Conservation (phyloP, 2,797 vertebrate genomes). For the Xenopus petersii region DNA sequence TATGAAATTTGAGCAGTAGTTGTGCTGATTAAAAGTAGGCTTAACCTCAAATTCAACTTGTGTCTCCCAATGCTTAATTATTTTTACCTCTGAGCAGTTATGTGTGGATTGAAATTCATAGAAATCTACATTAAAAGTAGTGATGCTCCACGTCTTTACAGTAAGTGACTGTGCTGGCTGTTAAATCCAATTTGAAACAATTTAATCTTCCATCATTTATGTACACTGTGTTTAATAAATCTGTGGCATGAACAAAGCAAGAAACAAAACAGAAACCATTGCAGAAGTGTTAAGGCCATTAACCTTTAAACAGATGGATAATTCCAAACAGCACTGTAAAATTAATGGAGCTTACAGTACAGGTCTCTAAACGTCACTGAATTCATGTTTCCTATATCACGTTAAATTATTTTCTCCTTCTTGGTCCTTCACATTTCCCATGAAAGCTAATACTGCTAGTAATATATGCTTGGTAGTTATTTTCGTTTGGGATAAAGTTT, state of each 20-base stretch:
- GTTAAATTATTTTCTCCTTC: conserved; percentile 67
- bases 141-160: conserved; percentile 20
- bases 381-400: conserved; percentile 71
- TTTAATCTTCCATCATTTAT: conserved; percentile 26
- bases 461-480: background rate
- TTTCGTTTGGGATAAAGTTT: too few species aligned
- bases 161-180: conserved; percentile 48
- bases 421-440: conserved; percentile 57
- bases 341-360: conserved; percentile 75
- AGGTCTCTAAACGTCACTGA: conserved; percentile 68
- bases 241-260: conserved; percentile 62
- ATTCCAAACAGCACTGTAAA: conserved; percentile 78
- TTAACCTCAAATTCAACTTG: conserved; percentile 20
- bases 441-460: conserved; percentile 49
- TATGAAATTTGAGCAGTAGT: conserved; percentile 7
- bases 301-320: conserved; percentile 87
- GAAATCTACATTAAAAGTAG: conserved; percentile 56
- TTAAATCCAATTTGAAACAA: conserved; percentile 11
- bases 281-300: conserved; percentile 77
- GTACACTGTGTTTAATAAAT: conserved; percentile 26
- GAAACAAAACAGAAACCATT: conserved; percentile 75
- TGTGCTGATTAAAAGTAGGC: conserved; percentile 17
- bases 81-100: background rate
- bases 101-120: conserved; percentile 11
- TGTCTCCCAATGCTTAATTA: conserved; percentile 17